Percentiles rank a stretch among this genome's conserved stretches.
phyloP scores from a whole-genome alignment of 37 sponge, comb jelly and placozoan genomes.

The Tethya wilhelma region DNA sequence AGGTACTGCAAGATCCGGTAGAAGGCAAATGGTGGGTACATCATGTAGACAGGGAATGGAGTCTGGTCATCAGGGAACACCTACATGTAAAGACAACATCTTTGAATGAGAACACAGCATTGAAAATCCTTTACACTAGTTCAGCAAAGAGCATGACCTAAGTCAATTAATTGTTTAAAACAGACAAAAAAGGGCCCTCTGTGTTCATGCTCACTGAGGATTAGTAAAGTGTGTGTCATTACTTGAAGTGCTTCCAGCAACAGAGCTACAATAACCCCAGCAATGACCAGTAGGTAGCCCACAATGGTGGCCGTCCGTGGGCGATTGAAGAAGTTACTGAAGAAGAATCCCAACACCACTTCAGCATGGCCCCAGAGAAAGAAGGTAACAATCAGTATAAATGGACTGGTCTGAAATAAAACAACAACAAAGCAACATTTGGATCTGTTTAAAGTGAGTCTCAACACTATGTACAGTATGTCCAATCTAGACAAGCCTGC shows the following conservation, averaged over 20 bases:
- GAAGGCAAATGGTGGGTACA: conserved; percentile 79
- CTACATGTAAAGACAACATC: conserved; percentile 6
- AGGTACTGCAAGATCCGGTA: conserved; percentile 68
- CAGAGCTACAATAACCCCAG: conserved; percentile 37
- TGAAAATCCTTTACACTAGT: neutral
- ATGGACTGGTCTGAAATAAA: conserved; percentile 44
- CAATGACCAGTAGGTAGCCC: conserved; percentile 64
- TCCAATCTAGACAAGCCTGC: neutral
- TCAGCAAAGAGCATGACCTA: neutral
- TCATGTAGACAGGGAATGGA: conserved; percentile 69
- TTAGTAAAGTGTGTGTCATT: neutral
- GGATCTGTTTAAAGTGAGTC: no score
- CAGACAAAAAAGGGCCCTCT: neutral
- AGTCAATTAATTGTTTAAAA: neutral
- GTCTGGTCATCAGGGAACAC: conserved; percentile 57
- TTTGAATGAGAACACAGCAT: neutral
- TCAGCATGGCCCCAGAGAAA: conserved; percentile 79
- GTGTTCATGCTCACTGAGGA: neutral
- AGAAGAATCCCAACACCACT: conserved; percentile 69
- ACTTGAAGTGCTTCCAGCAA: conserved; percentile 57
- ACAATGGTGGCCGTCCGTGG: conserved; percentile 75
- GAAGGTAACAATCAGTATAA: conserved; percentile 43
- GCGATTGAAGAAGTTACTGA: conserved; percentile 78
- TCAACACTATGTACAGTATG: neutral
- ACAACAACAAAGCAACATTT: conserved; percentile 20